Percentiles rank a stretch among this genome's conserved stretches.
These are phyloP conservation scores for Picus viridis DNA, from an alignment of 2,797 vertebrate species.

Conservation along the genomic window DNA sequence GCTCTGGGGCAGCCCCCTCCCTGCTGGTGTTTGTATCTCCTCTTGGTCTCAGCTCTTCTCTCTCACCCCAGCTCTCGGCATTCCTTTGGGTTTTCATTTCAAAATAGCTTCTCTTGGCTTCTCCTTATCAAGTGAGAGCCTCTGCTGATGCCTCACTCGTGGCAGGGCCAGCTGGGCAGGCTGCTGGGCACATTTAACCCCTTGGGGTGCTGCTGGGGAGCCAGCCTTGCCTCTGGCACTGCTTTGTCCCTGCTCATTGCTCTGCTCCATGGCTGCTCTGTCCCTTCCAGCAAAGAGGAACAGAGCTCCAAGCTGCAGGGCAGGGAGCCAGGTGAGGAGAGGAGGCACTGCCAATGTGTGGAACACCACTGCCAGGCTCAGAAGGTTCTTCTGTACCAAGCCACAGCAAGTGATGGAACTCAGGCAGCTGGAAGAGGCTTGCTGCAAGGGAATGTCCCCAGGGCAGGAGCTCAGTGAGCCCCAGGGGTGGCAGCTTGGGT, in stretches of 20 bases:
- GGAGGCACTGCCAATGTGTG: not conserved
- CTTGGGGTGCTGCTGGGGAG: no score
- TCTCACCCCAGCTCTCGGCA: not conserved
- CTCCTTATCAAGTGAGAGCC: conserved; percentile 19
- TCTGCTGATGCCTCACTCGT: not conserved
- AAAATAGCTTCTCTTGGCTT: conserved; percentile 20
- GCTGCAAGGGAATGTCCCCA: not conserved
- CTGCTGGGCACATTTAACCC: not conserved
- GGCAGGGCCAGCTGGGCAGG: not conserved
- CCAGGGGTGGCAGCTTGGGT: not conserved
- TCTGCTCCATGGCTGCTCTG: no score
- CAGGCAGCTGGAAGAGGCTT: not conserved
- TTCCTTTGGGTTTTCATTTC: conserved; percentile 42
- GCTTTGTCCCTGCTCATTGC: not conserved
- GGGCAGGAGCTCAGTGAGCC: not conserved
- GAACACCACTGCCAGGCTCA: fast-evolving
- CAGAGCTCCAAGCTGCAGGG: fast-evolving
- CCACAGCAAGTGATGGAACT: fast-evolving
- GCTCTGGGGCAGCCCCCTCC: not conserved
- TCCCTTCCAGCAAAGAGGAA: not conserved
- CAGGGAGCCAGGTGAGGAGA: not conserved
- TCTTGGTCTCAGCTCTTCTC: not conserved
- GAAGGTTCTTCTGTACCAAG: not conserved
- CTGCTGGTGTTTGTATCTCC: not conserved
- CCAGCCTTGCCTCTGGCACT: not conserved